Base-by-base conservation (phyloP, 2,113 vertebrate genomes). In the Saccopteryx bilineata region DNA sequence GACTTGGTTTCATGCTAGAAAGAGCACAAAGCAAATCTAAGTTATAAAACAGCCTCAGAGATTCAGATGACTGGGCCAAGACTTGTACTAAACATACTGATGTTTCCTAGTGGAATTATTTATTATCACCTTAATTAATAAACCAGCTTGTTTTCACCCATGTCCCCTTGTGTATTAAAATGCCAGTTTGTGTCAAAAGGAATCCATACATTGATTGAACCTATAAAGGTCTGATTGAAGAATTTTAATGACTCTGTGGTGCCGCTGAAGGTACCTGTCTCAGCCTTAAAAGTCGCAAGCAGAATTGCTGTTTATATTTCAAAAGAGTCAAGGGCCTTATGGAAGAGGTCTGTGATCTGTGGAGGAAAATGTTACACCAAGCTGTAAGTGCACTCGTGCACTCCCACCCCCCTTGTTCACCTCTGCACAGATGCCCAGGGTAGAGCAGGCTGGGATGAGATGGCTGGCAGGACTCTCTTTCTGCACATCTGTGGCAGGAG, bases 61-160 rank as follows among this genome's bases (percentile, higher is more conserved):
- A 92, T 78, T 82, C 7, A 5, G 21, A 69, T 93, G 86, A 52
- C 78, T 63, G 92, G 98, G 81, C 21, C 81, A 97, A 79, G n/a
- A 86, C 31, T 65, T 82, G 61, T 46, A 46, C 87, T 69, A 65
- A 94, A 65, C 61, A 81, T 94, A 78, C 60, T 84, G 75, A 97
- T 92, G 66, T 94, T 93, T 74, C 94, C 93, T 60, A 54, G 66
- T 68, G 66, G 72, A 87, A 97, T 94, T 96, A 94, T 96, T 96
- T 96, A 94, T 97, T 87, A 96, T 95, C 61, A 96, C 79, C 95
- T 96, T 96, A 96, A 97, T 97, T 97, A 95, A 96, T 96, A 97
- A 96, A 71, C 50, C 61, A 92, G 31, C 93, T 96, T 96, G 94
- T 85, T 97, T 97, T 90, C 33, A 87, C 65, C 75, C 84, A 61